Evolutionary conservation across 2,888 invertebrate genomes (phyloP), one percentile per base, ranked within the genome.

Genomic region (Mythimna vitellina): DNA sequence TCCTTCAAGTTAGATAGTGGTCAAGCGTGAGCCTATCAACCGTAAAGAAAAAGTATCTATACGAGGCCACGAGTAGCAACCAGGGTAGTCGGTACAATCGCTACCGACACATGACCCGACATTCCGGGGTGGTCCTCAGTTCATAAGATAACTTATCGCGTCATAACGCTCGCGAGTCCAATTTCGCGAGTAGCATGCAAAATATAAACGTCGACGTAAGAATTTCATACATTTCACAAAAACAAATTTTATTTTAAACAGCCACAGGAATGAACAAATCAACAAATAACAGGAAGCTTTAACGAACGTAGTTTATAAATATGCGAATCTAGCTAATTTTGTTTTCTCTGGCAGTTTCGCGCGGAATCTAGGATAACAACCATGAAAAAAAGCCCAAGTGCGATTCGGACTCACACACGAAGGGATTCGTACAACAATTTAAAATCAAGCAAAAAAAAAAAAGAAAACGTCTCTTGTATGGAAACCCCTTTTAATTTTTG

Each of bases 301-400:
- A 68, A 67, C 29, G 8, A 74, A 35, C 12, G 1, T 17, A 38
- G 22, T 77, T 60, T 25, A 71, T 61, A 74, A 74, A 75, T 73
- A 73, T 75, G 67, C 25, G 10, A 46, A 8, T 38, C 60, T 54
- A 68, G 35, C 35, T 35, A 14, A 32, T 51, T 51, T 42, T 8
- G 3, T 74, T 70, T 73, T 46, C 51, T 53, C 38, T 66, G n/a
- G n/a, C 35, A 46, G 22, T 12, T 46, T 20, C 14, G 29, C 20
- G 29, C 22, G 35, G 25, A 56, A 56, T 63, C 46, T 38, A n/a
- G 17, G 35, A 53, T 53, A 71, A 42, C 22, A 17, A 46, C 14
- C 17, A 20, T 46, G 5, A 61, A 22, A 38, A 25, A 54, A 46
- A 46, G 14, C 5, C 14, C 17, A 46, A 8, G 14, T 46, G 12